These are phyloP conservation scores for Heliconius cydno DNA, from an alignment of 2,888 invertebrate genomes.

Conservation along the genomic window DNA sequence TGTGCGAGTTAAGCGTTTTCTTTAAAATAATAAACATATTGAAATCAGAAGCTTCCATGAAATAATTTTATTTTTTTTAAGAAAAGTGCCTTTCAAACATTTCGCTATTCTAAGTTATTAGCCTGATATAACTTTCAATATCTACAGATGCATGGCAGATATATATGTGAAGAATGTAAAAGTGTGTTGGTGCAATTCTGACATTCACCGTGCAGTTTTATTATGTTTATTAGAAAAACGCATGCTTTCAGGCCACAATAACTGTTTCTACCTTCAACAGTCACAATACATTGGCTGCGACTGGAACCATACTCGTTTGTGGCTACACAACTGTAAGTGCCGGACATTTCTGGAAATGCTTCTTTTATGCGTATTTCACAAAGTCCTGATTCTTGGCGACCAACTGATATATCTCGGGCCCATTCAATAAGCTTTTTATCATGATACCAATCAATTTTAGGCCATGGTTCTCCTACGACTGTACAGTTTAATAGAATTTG, in stretches of 20 bases:
- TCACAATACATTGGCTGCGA: slow-evolving; percentile 88
- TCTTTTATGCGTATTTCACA: slow-evolving; percentile 92
- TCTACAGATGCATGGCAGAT: slow-evolving; percentile 75
- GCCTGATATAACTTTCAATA: slow-evolving; percentile 27
- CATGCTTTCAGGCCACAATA: slow-evolving; percentile 48
- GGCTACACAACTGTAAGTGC: slow-evolving; percentile 92
- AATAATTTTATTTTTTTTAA: neutral
- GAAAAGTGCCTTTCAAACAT: neutral
- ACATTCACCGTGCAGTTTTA: slow-evolving; percentile 38
- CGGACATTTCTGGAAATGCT: slow-evolving; percentile 95
- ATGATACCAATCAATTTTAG: slow-evolving; percentile 91
- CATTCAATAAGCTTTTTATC: slow-evolving; percentile 87
- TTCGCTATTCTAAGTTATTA: slow-evolving; percentile 38
- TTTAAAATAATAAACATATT: slow-evolving; percentile 3
- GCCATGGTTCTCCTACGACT: slow-evolving; percentile 90
- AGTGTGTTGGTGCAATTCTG: slow-evolving; percentile 32
- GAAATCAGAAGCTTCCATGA: slow-evolving; percentile 16
- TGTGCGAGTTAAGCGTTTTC: slow-evolving; percentile 18
- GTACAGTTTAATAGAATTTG: slow-evolving; percentile 89
- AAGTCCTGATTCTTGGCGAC: slow-evolving; percentile 89
- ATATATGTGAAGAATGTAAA: slow-evolving; percentile 49
- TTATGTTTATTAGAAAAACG: slow-evolving; percentile 26
- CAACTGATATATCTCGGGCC: slow-evolving; percentile 89
- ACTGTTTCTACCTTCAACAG: slow-evolving; percentile 89
- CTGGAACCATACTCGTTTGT: slow-evolving; percentile 92